Percentiles rank a stretch among this genome's conserved stretches.
phyloP scores from a whole-genome alignment of 2,797 vertebrate genomes.

The Morus bassanus region DNA sequence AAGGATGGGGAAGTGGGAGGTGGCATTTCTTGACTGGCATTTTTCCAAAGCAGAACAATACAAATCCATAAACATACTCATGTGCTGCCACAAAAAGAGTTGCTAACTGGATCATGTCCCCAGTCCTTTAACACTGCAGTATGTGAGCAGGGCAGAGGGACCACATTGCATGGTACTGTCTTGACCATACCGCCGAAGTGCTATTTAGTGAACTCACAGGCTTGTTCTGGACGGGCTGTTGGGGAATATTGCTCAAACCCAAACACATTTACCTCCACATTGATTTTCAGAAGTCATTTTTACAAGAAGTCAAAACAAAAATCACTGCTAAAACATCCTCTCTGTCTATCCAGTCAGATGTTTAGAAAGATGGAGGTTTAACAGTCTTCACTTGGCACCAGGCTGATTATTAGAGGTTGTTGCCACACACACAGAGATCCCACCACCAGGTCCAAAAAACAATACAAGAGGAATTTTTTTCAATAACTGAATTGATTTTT shows the following conservation, averaged over 20 bases:
- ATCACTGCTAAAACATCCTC: neutral
- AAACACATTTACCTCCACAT: neutral
- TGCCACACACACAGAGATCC: constrained; percentile 7
- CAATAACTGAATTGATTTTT: constrained; percentile 41
- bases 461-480: neutral
- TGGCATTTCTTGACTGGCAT: neutral
- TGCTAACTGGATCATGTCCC: neutral
- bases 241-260: neutral
- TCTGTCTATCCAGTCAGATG: neutral
- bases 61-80: neutral
- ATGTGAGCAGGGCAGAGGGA: neutral
- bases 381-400: constrained; percentile 8
- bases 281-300: constrained; percentile 25
- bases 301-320: constrained; percentile 2
- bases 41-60: constrained; percentile 19
- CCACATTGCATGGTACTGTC: neutral
- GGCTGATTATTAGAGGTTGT: constrained; percentile 19
- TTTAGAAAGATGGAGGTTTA: constrained; percentile 13
- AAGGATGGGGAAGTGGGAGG: neutral
- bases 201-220: neutral
- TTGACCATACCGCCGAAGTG: neutral
- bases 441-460: neutral
- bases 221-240: neutral
- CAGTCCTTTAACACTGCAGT: neutral
- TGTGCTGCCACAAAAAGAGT: neutral